These are phyloP conservation scores for Camponotus pennsylvanicus DNA, from an alignment of 1,140 invertebrate genomes.

Conservation along the genomic window DNA sequence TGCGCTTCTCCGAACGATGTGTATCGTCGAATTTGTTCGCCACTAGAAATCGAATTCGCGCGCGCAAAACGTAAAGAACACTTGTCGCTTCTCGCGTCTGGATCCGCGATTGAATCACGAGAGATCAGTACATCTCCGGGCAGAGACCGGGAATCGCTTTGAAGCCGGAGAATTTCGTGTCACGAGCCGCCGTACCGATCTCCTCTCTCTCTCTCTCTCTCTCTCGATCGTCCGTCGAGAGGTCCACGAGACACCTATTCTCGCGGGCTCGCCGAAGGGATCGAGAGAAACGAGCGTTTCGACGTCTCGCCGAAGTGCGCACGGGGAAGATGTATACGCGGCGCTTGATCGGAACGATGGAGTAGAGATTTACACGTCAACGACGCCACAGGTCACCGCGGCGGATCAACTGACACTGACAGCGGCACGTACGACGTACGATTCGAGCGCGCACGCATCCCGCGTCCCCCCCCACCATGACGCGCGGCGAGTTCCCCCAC, in stretches of 20 bases:
- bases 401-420: slow-evolving; percentile 73
- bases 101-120: neutral
- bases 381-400: slow-evolving; percentile 64
- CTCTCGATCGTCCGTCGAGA: neutral
- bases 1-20: neutral
- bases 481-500: neutral
- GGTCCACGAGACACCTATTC: neutral
- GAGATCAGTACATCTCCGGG: neutral
- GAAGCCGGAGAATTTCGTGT: neutral
- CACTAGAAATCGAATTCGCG: neutral
- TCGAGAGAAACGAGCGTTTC: neutral
- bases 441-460: slow-evolving; percentile 67
- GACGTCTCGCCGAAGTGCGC: slow-evolving; percentile 2
- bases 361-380: slow-evolving; percentile 58
- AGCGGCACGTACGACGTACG: slow-evolving; percentile 40
- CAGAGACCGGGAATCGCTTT: slow-evolving; percentile 18
- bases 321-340: neutral
- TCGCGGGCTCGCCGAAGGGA: slow-evolving; percentile 8
- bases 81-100: neutral
- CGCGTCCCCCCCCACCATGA: neutral
- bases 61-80: slow-evolving; percentile 1
- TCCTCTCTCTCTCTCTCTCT: neutral
- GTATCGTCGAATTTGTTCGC: neutral
- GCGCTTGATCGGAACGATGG: slow-evolving; percentile 11
- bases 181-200: neutral